Percentiles rank a stretch among this genome's conserved stretches.
Conservation (phyloP, 2,113 vertebrate species). For the Macquaria australasica region DNA sequence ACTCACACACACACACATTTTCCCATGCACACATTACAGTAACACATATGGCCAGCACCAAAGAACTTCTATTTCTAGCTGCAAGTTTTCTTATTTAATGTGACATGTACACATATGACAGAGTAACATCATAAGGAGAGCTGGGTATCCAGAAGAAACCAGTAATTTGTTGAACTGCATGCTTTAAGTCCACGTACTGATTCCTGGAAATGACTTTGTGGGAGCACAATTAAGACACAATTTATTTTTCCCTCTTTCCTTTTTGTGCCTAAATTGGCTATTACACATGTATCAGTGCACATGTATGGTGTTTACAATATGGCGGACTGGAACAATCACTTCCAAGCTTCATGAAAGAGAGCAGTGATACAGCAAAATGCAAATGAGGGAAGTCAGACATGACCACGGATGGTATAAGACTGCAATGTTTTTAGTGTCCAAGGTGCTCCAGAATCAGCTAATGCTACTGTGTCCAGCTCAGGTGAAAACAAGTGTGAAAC, state of each 20-base stretch:
- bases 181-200: background rate
- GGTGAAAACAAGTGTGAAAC: background rate
- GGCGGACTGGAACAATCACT: background rate
- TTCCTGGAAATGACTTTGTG: background rate
- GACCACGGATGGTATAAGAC: background rate
- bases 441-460: background rate
- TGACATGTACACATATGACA: background rate
- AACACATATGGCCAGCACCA: background rate
- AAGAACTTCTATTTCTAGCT: background rate
- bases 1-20: background rate
- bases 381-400: background rate
- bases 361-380: background rate
- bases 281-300: background rate
- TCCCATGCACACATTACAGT: background rate
- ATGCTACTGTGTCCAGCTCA: background rate
- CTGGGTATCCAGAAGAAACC: background rate
- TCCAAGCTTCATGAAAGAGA: background rate
- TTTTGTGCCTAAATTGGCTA: background rate
- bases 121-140: background rate
- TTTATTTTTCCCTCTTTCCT: background rate
- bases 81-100: background rate
- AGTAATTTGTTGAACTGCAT: constrained; percentile 12
- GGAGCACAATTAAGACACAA: background rate
- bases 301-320: background rate
- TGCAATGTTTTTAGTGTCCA: background rate